Base-by-base conservation (phyloP, 2,797 vertebrate genomes). In the Notolabrus celidotus region DNA sequence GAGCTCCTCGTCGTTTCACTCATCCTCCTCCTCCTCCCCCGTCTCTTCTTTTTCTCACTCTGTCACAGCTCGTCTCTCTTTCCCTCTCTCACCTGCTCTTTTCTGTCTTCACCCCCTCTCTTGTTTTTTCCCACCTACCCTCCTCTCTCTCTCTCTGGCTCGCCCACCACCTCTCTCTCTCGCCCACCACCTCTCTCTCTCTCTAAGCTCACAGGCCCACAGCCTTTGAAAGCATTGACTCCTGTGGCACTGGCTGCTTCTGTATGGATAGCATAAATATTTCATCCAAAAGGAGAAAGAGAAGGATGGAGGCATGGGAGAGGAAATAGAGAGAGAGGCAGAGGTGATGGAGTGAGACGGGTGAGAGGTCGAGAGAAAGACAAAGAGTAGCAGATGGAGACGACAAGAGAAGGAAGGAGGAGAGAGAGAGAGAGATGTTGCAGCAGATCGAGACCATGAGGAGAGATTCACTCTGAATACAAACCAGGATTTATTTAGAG, bases 221-320 rank as follows among this genome's bases (percentile, higher is more conserved):
- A 64, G 65, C 82, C 83, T 90, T 89, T 88, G 84, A 89, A 85
- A 81, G 74, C 80, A 33, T 60, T 77, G 74, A 75, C 78, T 90
- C 86, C 80, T 67, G 76, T 77, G 82, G 87, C 80, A 88, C 63
- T 5, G 16, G 60, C 73, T 80, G 75, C 75, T 72, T 68, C 82
- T 74, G 70, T 81, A 84, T 85, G 85, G 79, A 85, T 73, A 56
- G 59, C 72, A 91, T 93, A 60, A 91, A 93, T 92, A 92, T 90
- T 92, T 92, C 25, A 93, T 84, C 71, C 34, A 31, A 53, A 47
- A 77, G 53, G 67, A 57, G 66, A 47, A 42, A 51, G 15, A 29
- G 20, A 34, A 36, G 22, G 29, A 50, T 31, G 29, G 8, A 39
- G 29, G 41, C 12, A 10, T 38, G 17, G 27, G 33, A 53, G 63